Conservation (phyloP, 2,797 vertebrate genomes). For the Tolypeutes matacus region DNA sequence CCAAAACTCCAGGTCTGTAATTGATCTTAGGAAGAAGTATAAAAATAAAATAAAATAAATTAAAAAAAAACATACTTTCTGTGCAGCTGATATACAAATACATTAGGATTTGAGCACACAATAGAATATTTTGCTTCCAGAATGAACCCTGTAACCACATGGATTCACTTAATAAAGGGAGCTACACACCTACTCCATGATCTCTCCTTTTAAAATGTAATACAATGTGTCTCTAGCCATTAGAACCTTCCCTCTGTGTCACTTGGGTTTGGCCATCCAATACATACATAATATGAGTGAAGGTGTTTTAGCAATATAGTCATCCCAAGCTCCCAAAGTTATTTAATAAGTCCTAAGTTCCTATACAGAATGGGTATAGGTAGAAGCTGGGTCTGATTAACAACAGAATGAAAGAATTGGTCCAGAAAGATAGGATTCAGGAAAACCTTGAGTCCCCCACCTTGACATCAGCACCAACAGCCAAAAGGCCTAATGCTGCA, state of each 20-base stretch:
- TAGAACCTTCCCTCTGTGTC: not conserved
- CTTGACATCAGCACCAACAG: not conserved
- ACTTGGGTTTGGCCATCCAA: not conserved
- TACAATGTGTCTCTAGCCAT: not conserved
- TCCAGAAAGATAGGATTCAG: not conserved
- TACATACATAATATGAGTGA: not conserved
- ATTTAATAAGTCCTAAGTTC: not conserved
- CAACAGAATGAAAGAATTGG: not conserved
- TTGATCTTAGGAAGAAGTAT: not conserved
- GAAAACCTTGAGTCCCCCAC: not conserved
- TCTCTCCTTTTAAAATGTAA: too few species aligned
- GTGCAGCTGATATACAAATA: not conserved
- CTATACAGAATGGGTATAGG: not conserved
- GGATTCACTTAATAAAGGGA: not conserved
- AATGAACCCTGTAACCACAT: not conserved
- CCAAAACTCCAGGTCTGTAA: not conserved
- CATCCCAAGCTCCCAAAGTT: not conserved
- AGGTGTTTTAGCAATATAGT: not conserved
- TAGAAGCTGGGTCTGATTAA: not conserved
- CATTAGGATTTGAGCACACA: not conserved
- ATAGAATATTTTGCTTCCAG: not conserved
- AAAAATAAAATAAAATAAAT: not conserved
- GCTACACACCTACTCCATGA: not conserved
- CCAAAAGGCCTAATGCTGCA: not conserved
- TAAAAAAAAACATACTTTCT: not conserved